Base-by-base conservation (phyloP, 2,113 vertebrate genomes). In the Ictalurus punctatus region DNA sequence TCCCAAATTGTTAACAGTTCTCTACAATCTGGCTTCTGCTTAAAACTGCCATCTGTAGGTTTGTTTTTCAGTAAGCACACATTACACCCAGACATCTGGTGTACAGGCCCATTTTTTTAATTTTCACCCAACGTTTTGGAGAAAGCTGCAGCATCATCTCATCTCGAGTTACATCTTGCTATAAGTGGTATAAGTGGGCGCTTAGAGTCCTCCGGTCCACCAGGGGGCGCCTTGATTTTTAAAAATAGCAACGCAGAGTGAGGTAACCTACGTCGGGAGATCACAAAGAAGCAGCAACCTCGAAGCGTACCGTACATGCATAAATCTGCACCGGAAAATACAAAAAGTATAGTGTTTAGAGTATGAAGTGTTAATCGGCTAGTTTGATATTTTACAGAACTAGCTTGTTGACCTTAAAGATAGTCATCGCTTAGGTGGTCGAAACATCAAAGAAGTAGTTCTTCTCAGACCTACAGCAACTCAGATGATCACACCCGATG, bases 71-170 rank as follows among this genome's bases (percentile, higher is more conserved):
- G 48, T 13, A 56, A 80, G 25, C n/a, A 34, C 16, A 59, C 54
- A 58, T 82, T 34, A 82, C 30, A 59, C 54, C 79, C 16, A 82
- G 30, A 59, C 79, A 58, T 59, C 34, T 82, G 79, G 79, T 82
- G 19, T 17, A 4, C 52, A 8, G 27, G 27, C 16, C 13, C n/a
- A 21, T 30, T 58, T 34, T 14, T 48, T n/a, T 7, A 6, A 48
- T 23, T 52, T 52, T 23, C 40, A 21, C 23, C 40, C 16, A 27
- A 27, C n/a, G 3, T 80, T 78, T 78, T 52, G 37, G 34, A 10
- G 19, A 76, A 8, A 27, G 23, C 74, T 52, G 23, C 23, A 52
- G 23, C 23, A 48, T 27, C 25, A 14, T 10, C 23, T 27, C 10
- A 2, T 14, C 8, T 27, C 21, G 27, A 52, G 23, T 8, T 74